Base-by-base conservation (phyloP, 2,113 vertebrate genomes). In the Sterna hirundo region DNA sequence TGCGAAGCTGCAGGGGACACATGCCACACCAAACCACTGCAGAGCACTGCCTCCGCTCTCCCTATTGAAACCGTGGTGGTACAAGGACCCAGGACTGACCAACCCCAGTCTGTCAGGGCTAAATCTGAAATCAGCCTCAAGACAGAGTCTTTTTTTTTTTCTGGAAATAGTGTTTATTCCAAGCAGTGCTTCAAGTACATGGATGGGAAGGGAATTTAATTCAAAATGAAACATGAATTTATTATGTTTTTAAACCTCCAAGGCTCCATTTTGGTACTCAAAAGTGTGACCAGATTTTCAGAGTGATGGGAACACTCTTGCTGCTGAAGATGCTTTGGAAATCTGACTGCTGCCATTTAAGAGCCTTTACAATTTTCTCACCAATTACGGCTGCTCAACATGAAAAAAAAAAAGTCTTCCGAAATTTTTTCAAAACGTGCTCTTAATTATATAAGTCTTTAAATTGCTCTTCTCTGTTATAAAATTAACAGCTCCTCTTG, bases 401-500 rank as follows among this genome's bases (percentile, higher is more conserved):
- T 13, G 11, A 8, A 42, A 19, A 17, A 32, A 42, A 30, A 69
- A 58, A 57, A 49, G 2, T 4, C 34, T 54, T 62, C 83, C 29
- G n/a, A 86, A 86, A 29, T 60, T 66, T 90, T 40, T 40, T 1
- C 36, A 83, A 91, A 93, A 76, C 3, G 2, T 96, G 83, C 54
- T 94, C 71, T 88, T 92, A 95, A 96, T 96, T 93, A 94, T 52
- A 4, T 25, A 75, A 90, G 62, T 8, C 81, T 91, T 87, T 91
- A 89, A 36, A 91, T n/a, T 68, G 66, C 47, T 87, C 61, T 90
- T 80, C 55, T 65, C 65, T 69, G 38, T 91, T 91, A 93, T 60
- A 79, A 93, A 95, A 95, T 93, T 91, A 96, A 93, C 61, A 79
- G 74, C 65, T 71, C 69, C 54, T 97, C 87, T 93, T 96, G 80